These are phyloP conservation scores for Andrena trimmerana DNA, from an alignment of 2,888 invertebrate species.

Conservation along the genomic window DNA sequence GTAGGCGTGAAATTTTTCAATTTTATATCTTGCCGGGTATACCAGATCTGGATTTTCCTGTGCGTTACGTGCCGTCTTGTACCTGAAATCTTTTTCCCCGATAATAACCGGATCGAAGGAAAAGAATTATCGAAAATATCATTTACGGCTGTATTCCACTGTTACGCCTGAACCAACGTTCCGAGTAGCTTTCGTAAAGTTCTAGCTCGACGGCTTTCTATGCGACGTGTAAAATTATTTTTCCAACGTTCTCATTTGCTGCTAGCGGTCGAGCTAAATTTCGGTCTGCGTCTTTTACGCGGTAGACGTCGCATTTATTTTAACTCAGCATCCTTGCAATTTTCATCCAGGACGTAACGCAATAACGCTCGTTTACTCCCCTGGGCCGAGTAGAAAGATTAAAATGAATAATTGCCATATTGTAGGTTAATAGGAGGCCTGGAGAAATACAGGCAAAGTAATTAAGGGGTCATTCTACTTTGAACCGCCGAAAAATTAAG, in stretches of 20 bases:
- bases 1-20: neutral
- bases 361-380: neutral
- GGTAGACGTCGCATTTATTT: neutral
- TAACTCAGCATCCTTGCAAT: neutral
- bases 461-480: too few relatives aligned
- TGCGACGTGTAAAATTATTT: neutral
- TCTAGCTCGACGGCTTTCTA: slow-evolving; percentile 22
- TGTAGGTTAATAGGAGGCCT: neutral
- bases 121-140: slow-evolving; percentile 36
- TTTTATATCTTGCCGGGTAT: neutral
- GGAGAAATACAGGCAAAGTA: neutral
- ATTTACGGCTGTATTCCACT: neutral
- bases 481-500: too few relatives aligned
- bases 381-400: too few relatives aligned
- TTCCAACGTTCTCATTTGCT: neutral
- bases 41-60: slow-evolving; percentile 25
- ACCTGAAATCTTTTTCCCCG: slow-evolving; percentile 1
- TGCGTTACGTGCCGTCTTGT: slow-evolving; percentile 20
- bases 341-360: neutral
- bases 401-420: too few relatives aligned
- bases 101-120: slow-evolving; percentile 14
- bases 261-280: neutral
- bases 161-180: slow-evolving; percentile 16
- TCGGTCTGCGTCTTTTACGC: neutral
- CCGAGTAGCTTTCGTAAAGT: slow-evolving; percentile 16